These are phyloP conservation scores for Diplodus sargus DNA, from an alignment of 2,797 vertebrate genomes.

Conservation along the genomic window DNA sequence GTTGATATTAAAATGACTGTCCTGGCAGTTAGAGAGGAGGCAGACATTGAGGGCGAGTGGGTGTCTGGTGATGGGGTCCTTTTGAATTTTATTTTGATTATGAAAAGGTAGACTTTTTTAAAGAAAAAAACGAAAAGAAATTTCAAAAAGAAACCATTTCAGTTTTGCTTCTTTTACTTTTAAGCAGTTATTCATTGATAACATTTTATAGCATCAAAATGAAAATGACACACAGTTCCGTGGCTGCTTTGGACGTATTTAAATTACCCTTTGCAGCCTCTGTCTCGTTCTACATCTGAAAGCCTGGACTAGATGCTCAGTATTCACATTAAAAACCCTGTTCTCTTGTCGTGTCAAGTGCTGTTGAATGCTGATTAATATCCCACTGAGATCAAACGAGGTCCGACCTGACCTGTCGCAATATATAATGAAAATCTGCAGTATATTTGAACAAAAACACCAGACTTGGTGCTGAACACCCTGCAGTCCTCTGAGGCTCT, in stretches of 20 bases:
- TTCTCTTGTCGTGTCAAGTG: neutral
- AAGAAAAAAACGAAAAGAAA: neutral
- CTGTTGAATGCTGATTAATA: slow-evolving; percentile 10
- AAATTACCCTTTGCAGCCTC: slow-evolving; percentile 14
- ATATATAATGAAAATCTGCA: neutral
- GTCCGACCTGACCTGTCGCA: neutral
- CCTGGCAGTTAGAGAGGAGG: neutral
- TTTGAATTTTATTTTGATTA: neutral
- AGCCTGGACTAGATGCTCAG: neutral
- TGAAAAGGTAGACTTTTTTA: neutral
- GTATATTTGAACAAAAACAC: neutral
- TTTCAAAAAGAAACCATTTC: neutral
- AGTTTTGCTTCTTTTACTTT: neutral
- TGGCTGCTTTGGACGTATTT: neutral
- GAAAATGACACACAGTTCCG: neutral
- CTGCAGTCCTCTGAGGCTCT: neutral
- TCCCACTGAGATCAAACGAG: slow-evolving; percentile 38
- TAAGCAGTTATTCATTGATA: neutral
- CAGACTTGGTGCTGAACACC: neutral
- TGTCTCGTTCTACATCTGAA: slow-evolving; percentile 2
- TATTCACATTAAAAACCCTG: slow-evolving; percentile 12
- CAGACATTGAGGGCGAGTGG: neutral
- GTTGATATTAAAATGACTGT: neutral
- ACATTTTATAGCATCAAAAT: too few relatives aligned
- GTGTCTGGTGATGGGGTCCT: neutral